Base-by-base conservation (phyloP, 1,140 invertebrate species). In the Mactra quadrangularis region DNA sequence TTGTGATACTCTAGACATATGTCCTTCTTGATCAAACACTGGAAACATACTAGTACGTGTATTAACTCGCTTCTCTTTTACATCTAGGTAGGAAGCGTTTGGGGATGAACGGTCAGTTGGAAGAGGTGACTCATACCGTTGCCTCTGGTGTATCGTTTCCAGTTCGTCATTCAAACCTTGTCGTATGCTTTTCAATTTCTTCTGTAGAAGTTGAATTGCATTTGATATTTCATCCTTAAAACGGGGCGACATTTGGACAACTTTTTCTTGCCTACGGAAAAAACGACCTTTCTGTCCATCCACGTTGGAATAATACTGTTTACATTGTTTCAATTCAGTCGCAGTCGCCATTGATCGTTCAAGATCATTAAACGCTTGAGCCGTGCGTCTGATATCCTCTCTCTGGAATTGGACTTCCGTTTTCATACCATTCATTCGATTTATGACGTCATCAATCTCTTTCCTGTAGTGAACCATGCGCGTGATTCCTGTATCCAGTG, bases 401-500 rank as follows among this genome's bases (percentile, higher is more conserved):
- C 74, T 0, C n/a, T 76, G 57, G n/a, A 50, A 22, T 22, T 76
- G 33, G 0, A 76, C 59, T 47, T 76, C 74, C 29, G 41, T 22
- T 27, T 59, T 76, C 74, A 76, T 76, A 13, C 41, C 59, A n/a
- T 62, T 22, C 22, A 76, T 38, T 47, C 74, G 25, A 50, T 62
- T 76, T 15, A 76, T 47, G 45, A 76, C 74, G 13, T 60, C 57
- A 62, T 76, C 74, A 1, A 76, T 33, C 29, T 76, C 74, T 50
- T 52, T 45, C 17, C 45, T 25, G 31, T 76, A 76, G 11, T 64
- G 59, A 13, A 19, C 59, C 35, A 76, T 22, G 29, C 74, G 55
- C 29, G 57, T 60, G n/a, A 76, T 60, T 47, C 74, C 74, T 6
- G 74, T 76, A 22, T 76, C 74, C 0, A 76, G 74, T 35, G 74